These are phyloP conservation scores for Rhea americana DNA, from an alignment of 2,113 vertebrate genomes.

Conservation along the genomic window DNA sequence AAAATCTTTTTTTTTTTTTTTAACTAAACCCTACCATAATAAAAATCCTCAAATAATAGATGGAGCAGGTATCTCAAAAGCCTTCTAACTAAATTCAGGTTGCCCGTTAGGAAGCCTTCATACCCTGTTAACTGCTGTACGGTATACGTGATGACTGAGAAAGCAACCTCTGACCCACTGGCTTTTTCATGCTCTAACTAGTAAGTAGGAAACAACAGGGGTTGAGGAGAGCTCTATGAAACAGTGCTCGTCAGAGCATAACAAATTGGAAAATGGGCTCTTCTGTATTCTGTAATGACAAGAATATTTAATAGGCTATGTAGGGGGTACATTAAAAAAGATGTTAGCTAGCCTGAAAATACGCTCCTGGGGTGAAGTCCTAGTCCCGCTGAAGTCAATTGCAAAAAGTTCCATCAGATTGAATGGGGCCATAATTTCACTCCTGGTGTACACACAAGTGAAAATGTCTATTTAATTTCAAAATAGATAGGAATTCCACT, in stretches of 20 bases:
- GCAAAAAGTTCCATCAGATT: slow-evolving; percentile 42
- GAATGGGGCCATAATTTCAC: slow-evolving; percentile 44
- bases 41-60: slow-evolving; percentile 21
- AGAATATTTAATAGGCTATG: slow-evolving; percentile 67
- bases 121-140: not conserved
- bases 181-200: slow-evolving; percentile 70
- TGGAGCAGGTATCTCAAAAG: slow-evolving; percentile 32
- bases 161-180: slow-evolving; percentile 58
- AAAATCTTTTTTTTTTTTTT: not conserved
- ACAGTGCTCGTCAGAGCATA: slow-evolving; percentile 33
- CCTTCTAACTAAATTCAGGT: slow-evolving; percentile 32
- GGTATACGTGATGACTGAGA: slow-evolving; percentile 32
- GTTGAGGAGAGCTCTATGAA: slow-evolving; percentile 57
- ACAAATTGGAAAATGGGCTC: slow-evolving; percentile 56
- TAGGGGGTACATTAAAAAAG: slow-evolving; percentile 63
- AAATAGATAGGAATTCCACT: not conserved
- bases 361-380: slow-evolving; percentile 46
- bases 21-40: not conserved
- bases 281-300: slow-evolving; percentile 59
- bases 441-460: slow-evolving; percentile 15
- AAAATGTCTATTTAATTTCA: slow-evolving; percentile 50
- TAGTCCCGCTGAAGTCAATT: slow-evolving; percentile 44
- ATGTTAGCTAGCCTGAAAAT: slow-evolving; percentile 45
- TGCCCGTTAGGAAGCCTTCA: slow-evolving; percentile 35
- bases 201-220: slow-evolving; percentile 71